phyloP scores from a whole-genome alignment of 2,888 invertebrate species.

The Cremastobaeus sp. region DNA sequence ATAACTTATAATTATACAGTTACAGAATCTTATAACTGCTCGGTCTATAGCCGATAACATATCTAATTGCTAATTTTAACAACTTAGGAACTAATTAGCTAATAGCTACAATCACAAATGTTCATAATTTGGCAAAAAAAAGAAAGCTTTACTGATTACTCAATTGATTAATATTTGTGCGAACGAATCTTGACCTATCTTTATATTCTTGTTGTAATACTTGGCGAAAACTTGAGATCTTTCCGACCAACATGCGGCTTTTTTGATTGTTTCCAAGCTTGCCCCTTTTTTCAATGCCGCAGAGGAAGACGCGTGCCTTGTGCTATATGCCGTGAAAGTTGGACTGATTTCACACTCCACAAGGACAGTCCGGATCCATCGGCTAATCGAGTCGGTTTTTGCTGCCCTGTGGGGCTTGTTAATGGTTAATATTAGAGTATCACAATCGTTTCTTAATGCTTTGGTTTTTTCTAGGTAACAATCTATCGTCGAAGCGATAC shows the following conservation, averaged over 20 bases:
- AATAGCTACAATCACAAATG: no score
- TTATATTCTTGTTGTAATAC: slow-evolving; percentile 8
- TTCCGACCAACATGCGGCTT: background rate
- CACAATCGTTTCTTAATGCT: background rate
- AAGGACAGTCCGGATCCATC: slow-evolving; percentile 1
- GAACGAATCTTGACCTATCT: no score
- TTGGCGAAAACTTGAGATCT: background rate
- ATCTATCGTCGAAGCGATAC: background rate
- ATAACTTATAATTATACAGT: no score
- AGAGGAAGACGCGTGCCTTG: background rate
- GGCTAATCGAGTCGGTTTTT: slow-evolving; percentile 28
- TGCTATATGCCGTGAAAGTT: background rate
- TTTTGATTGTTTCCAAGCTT: background rate
- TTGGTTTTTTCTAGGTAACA: background rate
- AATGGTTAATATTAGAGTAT: slow-evolving; percentile 21
- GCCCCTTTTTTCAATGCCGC: slow-evolving; percentile 3
- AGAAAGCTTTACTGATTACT: no score
- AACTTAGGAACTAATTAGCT: no score
- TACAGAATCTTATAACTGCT: no score
- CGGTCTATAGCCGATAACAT: no score
- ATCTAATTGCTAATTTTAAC: no score
- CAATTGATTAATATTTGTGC: no score
- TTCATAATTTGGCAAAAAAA: no score
- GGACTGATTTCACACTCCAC: background rate
- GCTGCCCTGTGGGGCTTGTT: slow-evolving; percentile 42